Evolutionary conservation across 2,888 invertebrate species (phyloP).

Genomic region (Pristionchus entomophagus): DNA sequence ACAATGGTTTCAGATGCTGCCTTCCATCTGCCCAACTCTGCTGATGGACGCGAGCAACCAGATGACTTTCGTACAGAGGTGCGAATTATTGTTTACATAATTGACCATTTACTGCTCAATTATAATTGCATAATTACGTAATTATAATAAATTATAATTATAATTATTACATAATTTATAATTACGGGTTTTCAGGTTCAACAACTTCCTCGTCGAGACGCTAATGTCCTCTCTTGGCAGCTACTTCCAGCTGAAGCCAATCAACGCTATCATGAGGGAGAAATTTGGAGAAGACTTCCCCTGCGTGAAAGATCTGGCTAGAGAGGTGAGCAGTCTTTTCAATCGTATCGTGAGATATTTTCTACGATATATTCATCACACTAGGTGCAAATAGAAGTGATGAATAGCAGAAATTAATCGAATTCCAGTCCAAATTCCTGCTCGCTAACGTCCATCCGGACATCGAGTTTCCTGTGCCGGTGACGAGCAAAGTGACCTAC

Average conservation of each 20-base stretch:
- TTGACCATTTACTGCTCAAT: too few relatives aligned
- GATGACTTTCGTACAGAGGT: constrained; percentile 11
- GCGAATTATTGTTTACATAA: too few relatives aligned
- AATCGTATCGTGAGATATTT: not conserved
- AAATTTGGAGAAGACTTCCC: constrained; percentile 17
- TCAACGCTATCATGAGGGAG: not conserved
- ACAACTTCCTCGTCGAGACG: not conserved
- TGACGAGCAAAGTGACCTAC: constrained; percentile 19
- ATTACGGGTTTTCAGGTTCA: not conserved
- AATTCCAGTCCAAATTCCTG: constrained; percentile 9
- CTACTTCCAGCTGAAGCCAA: not conserved
- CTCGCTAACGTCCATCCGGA: constrained; percentile 33
- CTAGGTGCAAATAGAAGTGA: not conserved
- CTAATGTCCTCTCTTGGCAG: not conserved
- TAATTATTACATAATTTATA: too few relatives aligned
- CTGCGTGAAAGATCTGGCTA: not conserved
- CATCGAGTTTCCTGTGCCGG: constrained; percentile 11
- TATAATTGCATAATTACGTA: too few relatives aligned
- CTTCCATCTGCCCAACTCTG: not conserved
- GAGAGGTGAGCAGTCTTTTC: not conserved
- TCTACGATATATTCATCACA: not conserved
- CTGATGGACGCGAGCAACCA: not conserved
- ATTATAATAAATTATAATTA: too few relatives aligned
- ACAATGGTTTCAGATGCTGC: too few relatives aligned
- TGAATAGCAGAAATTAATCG: too few relatives aligned